Evolutionary conservation across 2,797 vertebrate species (phyloP).

Genomic region (Micromesistius poutassou): DNA sequence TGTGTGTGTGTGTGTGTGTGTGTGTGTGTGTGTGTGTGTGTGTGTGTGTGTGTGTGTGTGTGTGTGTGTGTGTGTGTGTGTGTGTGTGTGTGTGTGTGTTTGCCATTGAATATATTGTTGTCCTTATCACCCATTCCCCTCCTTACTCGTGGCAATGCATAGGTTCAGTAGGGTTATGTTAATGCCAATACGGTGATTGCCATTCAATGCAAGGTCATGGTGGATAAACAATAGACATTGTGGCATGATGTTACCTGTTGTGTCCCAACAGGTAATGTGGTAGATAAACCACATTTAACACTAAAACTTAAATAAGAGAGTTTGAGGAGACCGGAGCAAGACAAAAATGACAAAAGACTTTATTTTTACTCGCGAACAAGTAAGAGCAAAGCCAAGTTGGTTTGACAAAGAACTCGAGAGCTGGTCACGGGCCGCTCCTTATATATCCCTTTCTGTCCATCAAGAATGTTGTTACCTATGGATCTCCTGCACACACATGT

Average conservation of each 20-base stretch:
- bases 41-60: background rate
- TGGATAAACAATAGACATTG: background rate
- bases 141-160: background rate
- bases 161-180: background rate
- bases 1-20: conserved; percentile 1
- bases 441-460: too few species aligned
- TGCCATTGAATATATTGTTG: background rate
- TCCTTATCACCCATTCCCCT: background rate
- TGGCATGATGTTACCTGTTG: background rate
- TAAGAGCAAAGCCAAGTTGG: too few species aligned
- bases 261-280: background rate
- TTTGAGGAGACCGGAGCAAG: too few species aligned
- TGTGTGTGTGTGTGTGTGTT: too few species aligned
- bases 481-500: too few species aligned
- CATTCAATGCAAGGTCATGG: background rate
- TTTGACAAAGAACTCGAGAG: too few species aligned
- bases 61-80: background rate
- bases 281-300: too few species aligned
- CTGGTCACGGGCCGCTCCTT: too few species aligned
- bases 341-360: too few species aligned
- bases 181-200: background rate
- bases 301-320: too few species aligned
- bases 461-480: too few species aligned
- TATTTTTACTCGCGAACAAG: too few species aligned
- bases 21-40: conserved; percentile 2